Conservation (phyloP, 35 echinoderm and acorn worm genomes). For the Lytechinus variegatus region DNA sequence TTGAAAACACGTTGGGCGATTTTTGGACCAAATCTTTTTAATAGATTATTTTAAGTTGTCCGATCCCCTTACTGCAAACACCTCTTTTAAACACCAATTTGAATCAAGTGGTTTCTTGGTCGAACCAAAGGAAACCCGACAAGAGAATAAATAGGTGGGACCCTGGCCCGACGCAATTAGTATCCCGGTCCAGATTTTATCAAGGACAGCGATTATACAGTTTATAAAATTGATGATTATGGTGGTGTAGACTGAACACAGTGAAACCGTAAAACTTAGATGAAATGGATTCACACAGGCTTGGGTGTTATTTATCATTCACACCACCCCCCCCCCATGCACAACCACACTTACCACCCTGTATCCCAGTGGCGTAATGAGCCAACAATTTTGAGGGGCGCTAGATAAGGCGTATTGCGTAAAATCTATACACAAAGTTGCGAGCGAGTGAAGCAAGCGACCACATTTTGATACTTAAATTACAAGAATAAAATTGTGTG, state of each 20-base stretch:
- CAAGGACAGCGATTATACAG: background rate
- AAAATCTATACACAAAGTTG: too few relatives aligned
- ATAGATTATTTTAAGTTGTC: background rate
- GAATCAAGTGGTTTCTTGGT: too few relatives aligned
- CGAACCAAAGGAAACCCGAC: background rate
- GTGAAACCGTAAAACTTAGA: background rate
- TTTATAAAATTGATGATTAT: background rate
- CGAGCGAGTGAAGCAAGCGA: too few relatives aligned
- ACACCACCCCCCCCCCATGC: background rate
- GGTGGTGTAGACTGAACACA: background rate
- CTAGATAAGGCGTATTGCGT: too few relatives aligned
- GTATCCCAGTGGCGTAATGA: background rate
- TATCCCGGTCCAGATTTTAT: background rate
- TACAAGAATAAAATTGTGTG: too few relatives aligned
- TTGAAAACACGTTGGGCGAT: background rate
- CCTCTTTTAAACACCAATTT: background rate
- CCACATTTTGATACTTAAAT: too few relatives aligned
- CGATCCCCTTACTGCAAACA: background rate
- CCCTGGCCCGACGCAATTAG: constrained; percentile 21
- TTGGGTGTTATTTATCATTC: background rate
- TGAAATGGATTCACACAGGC: background rate
- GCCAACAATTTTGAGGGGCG: too few relatives aligned
- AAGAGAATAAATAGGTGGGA: background rate
- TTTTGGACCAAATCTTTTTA: too few relatives aligned
- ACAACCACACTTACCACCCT: background rate